Evolutionary conservation across 2,113 vertebrate species (phyloP).

Genomic region (Leucopternis melanops): DNA sequence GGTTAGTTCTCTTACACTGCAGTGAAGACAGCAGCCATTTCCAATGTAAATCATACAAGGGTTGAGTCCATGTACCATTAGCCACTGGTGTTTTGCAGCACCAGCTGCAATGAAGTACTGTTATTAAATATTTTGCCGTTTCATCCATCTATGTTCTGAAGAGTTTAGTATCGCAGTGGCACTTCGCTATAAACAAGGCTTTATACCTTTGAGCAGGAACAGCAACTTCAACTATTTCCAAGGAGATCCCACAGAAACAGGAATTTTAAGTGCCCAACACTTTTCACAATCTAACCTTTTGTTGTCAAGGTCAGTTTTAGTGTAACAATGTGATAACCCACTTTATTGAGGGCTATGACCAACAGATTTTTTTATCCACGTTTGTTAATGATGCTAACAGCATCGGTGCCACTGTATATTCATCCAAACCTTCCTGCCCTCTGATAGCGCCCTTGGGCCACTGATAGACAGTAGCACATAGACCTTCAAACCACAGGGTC

Average conservation of each 20-base stretch:
- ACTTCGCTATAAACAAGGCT: not conserved
- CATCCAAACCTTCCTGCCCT: not conserved
- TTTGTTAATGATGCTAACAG: not conserved
- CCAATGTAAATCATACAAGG: rapidly evolving
- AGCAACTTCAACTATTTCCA: not conserved
- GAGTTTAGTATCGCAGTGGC: not conserved
- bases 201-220: not conserved
- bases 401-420: not conserved
- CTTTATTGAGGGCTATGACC: not conserved
- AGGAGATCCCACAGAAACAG: not conserved
- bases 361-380: not conserved
- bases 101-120: not conserved
- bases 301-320: not conserved
- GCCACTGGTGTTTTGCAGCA: not conserved
- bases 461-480: rapidly evolving
- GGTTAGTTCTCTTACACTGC: not conserved
- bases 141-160: not conserved
- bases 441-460: not conserved
- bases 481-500: not conserved
- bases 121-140: not conserved
- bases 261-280: not conserved
- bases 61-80: not conserved
- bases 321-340: not conserved
- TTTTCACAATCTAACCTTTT: not conserved
- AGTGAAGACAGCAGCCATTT: not conserved